Base-by-base conservation (phyloP, 2,888 invertebrate species). In the Dione vanillae region DNA sequence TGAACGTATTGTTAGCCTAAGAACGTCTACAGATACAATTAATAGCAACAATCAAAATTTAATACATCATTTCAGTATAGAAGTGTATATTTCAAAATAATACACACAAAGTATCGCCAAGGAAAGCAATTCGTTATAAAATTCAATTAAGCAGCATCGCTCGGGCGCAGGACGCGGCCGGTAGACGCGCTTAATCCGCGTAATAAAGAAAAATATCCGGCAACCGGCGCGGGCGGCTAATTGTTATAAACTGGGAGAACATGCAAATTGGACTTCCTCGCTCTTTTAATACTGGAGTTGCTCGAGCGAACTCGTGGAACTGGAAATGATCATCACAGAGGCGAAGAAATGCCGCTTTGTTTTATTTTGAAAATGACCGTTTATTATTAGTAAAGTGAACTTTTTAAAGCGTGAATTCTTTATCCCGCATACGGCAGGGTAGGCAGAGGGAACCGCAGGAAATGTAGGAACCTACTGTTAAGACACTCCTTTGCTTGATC, bases 171-270 rank as follows among this genome's bases (percentile, higher is more conserved):
- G 74, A 72, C 51, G 64, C 69, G 70, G 76, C 75, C 75, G 71
- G 65, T 62, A 77, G 74, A 75, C 78, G 79, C 82, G 81, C 82
- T 82, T 89, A 91, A 90, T 89, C 89, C 87, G 83, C 83, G 84
- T 90, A 91, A 92, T 91, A 90, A 91, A 91, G 91, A 91, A 92
- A 91, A 90, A 91, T 90, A 87, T 83, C 86, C 88, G 85, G 85
- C 81, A 83, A 83, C 81, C 84, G 83, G 73, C 81, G 83, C 81
- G 84, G 83, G 73, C 81, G 83, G 84, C 87, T 91, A 91, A 91
- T 91, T 91, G 89, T 90, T 90, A 91, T 90, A 88, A 91, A 91
- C 87, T 86, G 90, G 81, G 84, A 84, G 86, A 88, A 89, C 87
- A 92, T 91, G 91, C 90, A 90, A 90, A 92, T 90, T 84, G 86